Evolutionary conservation across 2,113 vertebrate genomes (phyloP).

Genomic region (Sceloporus undulatus): DNA sequence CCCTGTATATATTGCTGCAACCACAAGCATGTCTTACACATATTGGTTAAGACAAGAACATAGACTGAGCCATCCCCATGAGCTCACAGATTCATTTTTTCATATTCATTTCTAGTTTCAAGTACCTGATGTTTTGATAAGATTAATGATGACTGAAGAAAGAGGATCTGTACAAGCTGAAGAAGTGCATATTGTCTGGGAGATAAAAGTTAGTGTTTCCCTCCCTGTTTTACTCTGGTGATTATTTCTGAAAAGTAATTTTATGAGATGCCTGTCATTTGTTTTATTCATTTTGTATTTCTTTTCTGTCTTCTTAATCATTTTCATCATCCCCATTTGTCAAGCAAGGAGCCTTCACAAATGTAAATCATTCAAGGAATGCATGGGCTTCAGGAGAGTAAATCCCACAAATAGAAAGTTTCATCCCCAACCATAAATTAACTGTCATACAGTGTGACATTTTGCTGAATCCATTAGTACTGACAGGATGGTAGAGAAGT

Average conservation of each 20-base stretch:
- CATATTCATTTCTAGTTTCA: constrained; percentile 11
- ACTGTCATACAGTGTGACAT: background rate
- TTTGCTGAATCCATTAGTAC: constrained; percentile 12
- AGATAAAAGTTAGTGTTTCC: constrained; percentile 2
- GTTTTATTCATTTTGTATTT: constrained; percentile 33
- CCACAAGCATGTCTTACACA: background rate
- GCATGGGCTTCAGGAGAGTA: constrained; percentile 20
- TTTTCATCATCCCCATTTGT: constrained; percentile 12
- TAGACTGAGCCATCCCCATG: background rate
- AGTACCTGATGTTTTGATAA: constrained; percentile 16
- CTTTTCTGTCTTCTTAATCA: constrained; percentile 10
- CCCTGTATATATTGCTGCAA: background rate
- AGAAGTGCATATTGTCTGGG: constrained; percentile 13
- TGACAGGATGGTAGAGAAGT: constrained; percentile 11
- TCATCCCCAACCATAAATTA: constrained; percentile 11
- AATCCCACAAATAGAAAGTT: constrained; percentile 14
- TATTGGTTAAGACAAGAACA: background rate
- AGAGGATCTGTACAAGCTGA: background rate
- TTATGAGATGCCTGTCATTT: constrained; percentile 7
- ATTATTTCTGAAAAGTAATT: constrained; percentile 19
- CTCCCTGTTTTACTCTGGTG: background rate
- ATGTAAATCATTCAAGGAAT: constrained; percentile 16
- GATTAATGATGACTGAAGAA: constrained; percentile 25
- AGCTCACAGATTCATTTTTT: background rate
- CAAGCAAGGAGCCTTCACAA: background rate